phyloP scores from a whole-genome alignment of 2,113 vertebrate species.

The Carassius auratus region DNA sequence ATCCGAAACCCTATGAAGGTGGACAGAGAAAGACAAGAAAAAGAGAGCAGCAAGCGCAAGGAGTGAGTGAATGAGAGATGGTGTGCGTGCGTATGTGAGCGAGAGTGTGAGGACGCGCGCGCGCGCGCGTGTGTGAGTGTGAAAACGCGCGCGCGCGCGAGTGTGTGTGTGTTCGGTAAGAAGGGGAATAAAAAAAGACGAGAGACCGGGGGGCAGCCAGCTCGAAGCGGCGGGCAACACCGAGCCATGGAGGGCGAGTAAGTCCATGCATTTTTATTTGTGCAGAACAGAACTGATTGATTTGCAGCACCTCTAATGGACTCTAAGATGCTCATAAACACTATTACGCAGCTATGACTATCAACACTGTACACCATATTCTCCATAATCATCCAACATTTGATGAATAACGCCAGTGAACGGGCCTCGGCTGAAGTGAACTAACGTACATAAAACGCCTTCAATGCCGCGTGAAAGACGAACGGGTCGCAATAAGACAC shows the following conservation, averaged over 20 bases:
- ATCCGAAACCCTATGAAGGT: constrained; percentile 78
- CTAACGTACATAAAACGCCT: constrained; percentile 41
- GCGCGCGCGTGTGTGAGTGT: constrained; percentile 32
- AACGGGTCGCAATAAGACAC: constrained; percentile 58
- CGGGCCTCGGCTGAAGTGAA: constrained; percentile 60
- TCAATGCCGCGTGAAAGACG: constrained; percentile 54
- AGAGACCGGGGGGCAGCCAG: constrained; percentile 75
- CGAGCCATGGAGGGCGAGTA: constrained; percentile 85
- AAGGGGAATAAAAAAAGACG: constrained; percentile 70
- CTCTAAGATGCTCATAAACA: constrained; percentile 69
- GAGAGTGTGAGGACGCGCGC: constrained; percentile 51
- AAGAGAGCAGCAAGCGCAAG: constrained; percentile 68
- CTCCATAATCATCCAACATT: constrained; percentile 62
- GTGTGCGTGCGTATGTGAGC: constrained; percentile 48
- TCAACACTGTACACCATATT: constrained; percentile 73
- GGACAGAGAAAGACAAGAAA: constrained; percentile 74
- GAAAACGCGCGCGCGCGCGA: constrained; percentile 28
- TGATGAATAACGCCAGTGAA: constrained; percentile 62
- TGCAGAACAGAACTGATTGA: constrained; percentile 31
- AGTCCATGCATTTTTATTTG: constrained; percentile 78
- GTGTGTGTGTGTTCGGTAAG: constrained; percentile 70
- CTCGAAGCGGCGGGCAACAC: constrained; percentile 72
- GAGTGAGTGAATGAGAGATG: constrained; percentile 66
- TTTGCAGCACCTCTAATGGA: constrained; percentile 42
- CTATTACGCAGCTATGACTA: constrained; percentile 71